A percentile compares a stretch with the other conserved stretches of the same genome.
phyloP scores from a whole-genome alignment of 1,140 invertebrate species.

The Drosophila nikananu region DNA sequence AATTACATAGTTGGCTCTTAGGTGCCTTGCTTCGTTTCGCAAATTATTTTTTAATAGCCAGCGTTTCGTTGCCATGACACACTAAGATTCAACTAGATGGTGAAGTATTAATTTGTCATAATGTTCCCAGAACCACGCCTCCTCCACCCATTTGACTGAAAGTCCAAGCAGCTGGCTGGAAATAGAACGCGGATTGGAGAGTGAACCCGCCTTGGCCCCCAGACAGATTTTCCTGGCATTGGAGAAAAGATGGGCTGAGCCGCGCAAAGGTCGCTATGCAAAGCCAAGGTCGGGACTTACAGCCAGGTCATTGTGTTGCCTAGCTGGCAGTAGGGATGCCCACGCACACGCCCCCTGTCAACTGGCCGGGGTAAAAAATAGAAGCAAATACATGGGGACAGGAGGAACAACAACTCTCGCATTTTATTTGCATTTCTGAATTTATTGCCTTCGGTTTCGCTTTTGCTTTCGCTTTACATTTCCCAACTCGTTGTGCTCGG shows the following conservation, averaged over 20 bases:
- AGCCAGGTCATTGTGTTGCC: slow-evolving; percentile 44
- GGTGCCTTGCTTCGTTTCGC: neutral
- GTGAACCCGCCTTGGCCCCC: slow-evolving; percentile 24
- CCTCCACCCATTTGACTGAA: neutral
- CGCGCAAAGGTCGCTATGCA: slow-evolving; percentile 57
- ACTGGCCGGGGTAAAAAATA: slow-evolving; percentile 42
- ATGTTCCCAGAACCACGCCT: neutral
- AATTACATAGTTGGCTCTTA: neutral
- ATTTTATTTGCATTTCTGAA: slow-evolving; percentile 74
- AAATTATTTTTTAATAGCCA: slow-evolving; percentile 2
- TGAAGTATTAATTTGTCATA: slow-evolving; percentile 33
- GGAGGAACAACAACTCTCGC: slow-evolving; percentile 33
- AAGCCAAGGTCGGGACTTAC: slow-evolving; percentile 62
- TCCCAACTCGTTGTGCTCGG: slow-evolving; percentile 37
- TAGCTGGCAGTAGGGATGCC: slow-evolving; percentile 39
- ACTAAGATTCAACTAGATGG: neutral
- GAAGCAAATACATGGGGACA: slow-evolving; percentile 34
- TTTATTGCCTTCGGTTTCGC: slow-evolving; percentile 62
- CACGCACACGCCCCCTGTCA: slow-evolving; percentile 27
- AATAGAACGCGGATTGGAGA: slow-evolving; percentile 14
- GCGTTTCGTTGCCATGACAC: slow-evolving; percentile 5
- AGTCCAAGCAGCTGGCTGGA: slow-evolving; percentile 17
- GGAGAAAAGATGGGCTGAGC: slow-evolving; percentile 23
- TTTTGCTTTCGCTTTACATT: slow-evolving; percentile 52
- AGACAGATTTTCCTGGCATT: slow-evolving; percentile 19